A percentile compares a stretch with the other conserved stretches of the same genome.
Evolutionary conservation across 2,797 vertebrate species (phyloP).

Genomic region (Gallinago solitaria): DNA sequence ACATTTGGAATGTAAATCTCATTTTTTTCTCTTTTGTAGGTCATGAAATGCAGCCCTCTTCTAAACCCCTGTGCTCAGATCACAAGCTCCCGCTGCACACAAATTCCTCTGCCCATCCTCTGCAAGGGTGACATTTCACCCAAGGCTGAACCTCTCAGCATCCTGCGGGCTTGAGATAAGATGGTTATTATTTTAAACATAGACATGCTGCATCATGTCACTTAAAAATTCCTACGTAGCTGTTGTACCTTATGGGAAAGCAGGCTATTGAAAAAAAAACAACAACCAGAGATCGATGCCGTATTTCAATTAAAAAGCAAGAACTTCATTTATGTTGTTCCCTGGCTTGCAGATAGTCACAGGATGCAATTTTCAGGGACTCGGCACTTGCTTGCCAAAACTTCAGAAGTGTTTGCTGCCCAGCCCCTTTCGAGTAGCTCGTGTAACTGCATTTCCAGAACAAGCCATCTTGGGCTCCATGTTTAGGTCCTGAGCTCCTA

Average conservation of each 20-base stretch:
- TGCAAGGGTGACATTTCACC: slow-evolving; percentile 35
- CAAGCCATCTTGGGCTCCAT: neutral
- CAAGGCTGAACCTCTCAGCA: neutral
- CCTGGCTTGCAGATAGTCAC: neutral
- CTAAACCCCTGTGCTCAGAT: slow-evolving; percentile 39
- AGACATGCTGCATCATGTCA: neutral
- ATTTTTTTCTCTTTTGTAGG: slow-evolving; percentile 66
- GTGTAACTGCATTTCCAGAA: neutral
- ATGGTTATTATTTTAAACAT: slow-evolving; percentile 26
- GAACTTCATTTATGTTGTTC: neutral
- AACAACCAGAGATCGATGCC: neutral
- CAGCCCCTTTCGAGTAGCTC: neutral
- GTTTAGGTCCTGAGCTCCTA: neutral
- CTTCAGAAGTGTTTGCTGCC: neutral
- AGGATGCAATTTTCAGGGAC: neutral
- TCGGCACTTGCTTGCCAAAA: neutral
- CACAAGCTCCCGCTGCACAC: neutral
- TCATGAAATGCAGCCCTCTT: slow-evolving; percentile 59
- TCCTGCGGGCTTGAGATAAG: slow-evolving; percentile 20
- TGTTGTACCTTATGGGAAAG: neutral
- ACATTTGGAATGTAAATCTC: slow-evolving; percentile 69
- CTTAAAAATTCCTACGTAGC: neutral
- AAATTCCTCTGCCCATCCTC: slow-evolving; percentile 11
- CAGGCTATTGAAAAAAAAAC: neutral
- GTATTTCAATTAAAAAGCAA: neutral